These are phyloP conservation scores for Alligator sinensis DNA, from an alignment of 2,113 vertebrate species.

Conservation along the genomic window DNA sequence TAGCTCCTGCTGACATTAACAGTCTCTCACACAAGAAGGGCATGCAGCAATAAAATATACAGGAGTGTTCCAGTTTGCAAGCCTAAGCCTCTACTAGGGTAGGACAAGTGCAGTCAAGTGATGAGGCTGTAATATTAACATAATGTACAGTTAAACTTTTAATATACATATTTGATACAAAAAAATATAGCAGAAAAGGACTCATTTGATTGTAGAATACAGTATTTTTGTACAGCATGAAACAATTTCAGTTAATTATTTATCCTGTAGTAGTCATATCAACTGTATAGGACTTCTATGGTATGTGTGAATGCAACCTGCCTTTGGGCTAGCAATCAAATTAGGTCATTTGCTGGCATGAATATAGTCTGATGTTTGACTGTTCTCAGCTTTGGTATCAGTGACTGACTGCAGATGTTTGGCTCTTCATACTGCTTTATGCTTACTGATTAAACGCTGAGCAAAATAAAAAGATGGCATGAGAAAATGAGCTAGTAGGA, in stretches of 20 bases:
- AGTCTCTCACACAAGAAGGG: constrained; percentile 46
- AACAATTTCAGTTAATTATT: constrained; percentile 67
- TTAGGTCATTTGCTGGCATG: constrained; percentile 67
- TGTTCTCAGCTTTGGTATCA: constrained; percentile 75
- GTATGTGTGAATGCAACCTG: constrained; percentile 64
- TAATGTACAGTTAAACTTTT: constrained; percentile 80
- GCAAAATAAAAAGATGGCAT: constrained; percentile 81
- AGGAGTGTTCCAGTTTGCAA: constrained; percentile 47
- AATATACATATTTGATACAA: constrained; percentile 81
- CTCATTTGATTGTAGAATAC: constrained; percentile 75
- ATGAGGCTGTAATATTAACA: constrained; percentile 68
- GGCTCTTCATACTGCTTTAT: constrained; percentile 84
- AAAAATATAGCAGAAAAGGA: constrained; percentile 75
- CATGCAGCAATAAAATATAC: constrained; percentile 69
- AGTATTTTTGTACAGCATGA: constrained; percentile 79
- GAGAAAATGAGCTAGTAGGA: constrained; percentile 79
- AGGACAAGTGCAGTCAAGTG: constrained; percentile 64
- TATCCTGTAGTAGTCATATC: constrained; percentile 72
- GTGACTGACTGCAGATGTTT: constrained; percentile 63
- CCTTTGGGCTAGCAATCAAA: constrained; percentile 60
- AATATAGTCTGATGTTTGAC: constrained; percentile 68
- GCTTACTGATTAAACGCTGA: constrained; percentile 85
- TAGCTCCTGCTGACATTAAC: constrained; percentile 61
- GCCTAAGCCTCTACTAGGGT: constrained; percentile 53
- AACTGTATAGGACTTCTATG: constrained; percentile 66